Base-by-base conservation (phyloP, 2,113 vertebrate species). In the Mesoclemmys tuberculata region DNA sequence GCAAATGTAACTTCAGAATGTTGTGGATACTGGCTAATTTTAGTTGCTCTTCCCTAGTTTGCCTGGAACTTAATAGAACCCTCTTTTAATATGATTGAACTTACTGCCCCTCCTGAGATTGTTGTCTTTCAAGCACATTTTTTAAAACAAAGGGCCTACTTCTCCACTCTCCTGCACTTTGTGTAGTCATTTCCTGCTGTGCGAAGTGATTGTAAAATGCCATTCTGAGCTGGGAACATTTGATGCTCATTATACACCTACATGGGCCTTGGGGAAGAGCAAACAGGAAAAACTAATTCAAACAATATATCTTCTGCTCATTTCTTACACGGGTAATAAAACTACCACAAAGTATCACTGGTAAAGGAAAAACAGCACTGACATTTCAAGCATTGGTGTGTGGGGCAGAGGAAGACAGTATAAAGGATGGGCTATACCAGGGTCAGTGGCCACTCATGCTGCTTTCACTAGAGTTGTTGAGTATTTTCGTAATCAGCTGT, bases 281-380 rank as follows among this genome's bases (percentile, higher is more conserved):
- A 55, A 92, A 87, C 13, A 52, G 35, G 7, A 90, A 84, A 91
- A 93, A n/a, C 80, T 3, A 52, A 88, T 88, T 52, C 61, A 84
- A 92, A 54, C 10, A 64, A 21, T 31, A 8, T 6, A 7, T 6
- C 4, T 55, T 31, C 56, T 44, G 27, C 38, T n/a, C 3, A 12
- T 79, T 68, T 88, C 80, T 95, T 85, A 52, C 2, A 52, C 1
- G 52, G 83, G 48, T 82, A 89, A 83, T 82, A 77, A 89, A 88
- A 58, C 71, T 91, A 84, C 97, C 97, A 98, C 97, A 97, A n/a
- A 95, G 88, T 98, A 98, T 95, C 98, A 97, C 96, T 5, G 78
- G 87, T 71, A 95, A 88, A 46, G 58, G 26, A 88, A 38, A 86
- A 97, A 38, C 6, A 38, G n/a, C 46, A 78, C 26, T 85, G 24